These are phyloP conservation scores for Arizona elegans DNA, from an alignment of 2,113 vertebrate species.

Conservation along the genomic window DNA sequence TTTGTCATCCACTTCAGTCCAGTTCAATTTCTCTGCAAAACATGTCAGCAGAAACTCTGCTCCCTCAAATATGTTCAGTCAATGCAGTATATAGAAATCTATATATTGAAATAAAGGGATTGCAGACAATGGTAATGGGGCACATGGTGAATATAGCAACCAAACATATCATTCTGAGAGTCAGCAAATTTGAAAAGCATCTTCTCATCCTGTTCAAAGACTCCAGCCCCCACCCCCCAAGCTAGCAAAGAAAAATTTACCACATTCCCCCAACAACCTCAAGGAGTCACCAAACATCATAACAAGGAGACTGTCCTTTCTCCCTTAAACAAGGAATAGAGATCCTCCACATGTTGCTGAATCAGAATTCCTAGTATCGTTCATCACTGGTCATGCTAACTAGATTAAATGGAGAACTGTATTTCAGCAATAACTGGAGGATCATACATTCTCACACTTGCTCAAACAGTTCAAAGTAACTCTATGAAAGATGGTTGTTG, in stretches of 20 bases:
- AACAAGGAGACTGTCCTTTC: not conserved
- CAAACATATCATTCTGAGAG: not conserved
- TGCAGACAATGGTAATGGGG: not conserved
- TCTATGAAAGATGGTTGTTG: not conserved
- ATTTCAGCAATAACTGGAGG: not conserved
- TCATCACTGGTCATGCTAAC: not conserved
- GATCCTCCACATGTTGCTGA: not conserved
- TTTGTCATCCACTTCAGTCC: not conserved
- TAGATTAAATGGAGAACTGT: not conserved
- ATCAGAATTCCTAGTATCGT: not conserved
- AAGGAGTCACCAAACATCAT: not conserved
- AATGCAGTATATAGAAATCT: not conserved
- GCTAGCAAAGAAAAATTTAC: not conserved
- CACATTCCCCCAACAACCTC: not conserved
- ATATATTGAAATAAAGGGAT: not conserved
- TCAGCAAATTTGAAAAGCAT: not conserved
- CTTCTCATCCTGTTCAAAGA: not conserved
- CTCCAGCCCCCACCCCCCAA: not conserved
- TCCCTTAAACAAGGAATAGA: not conserved
- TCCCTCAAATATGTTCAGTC: not conserved
- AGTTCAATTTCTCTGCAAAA: not conserved
- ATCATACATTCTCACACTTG: not conserved
- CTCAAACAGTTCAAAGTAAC: not conserved
- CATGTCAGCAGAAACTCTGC: not conserved
- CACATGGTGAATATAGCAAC: not conserved